Conservation (phyloP, 2,113 vertebrate genomes). For the Oncorhynchus tshawytscha region DNA sequence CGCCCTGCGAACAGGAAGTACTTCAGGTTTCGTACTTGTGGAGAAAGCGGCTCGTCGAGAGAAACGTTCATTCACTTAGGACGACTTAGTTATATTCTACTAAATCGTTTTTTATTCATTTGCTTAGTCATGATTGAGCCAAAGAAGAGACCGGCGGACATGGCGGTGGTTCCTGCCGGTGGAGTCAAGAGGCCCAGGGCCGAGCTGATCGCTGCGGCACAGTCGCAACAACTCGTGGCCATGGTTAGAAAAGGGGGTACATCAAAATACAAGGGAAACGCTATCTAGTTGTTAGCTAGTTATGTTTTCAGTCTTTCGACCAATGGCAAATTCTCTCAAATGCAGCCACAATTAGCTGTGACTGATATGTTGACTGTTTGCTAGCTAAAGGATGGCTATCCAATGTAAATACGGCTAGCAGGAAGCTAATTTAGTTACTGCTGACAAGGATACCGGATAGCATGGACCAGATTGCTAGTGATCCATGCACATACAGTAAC, state of each 20-base stretch:
- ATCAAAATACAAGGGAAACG: constrained; percentile 57
- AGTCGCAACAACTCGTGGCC: constrained; percentile 64
- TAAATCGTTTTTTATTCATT: neutral
- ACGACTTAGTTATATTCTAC: neutral
- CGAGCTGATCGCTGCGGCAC: constrained; percentile 79
- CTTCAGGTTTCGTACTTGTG: constrained; percentile 4
- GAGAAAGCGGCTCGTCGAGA: constrained; percentile 1
- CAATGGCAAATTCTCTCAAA: no score
- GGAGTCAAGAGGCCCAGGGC: constrained; percentile 79
- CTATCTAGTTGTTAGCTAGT: neutral
- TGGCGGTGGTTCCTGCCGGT: constrained; percentile 77
- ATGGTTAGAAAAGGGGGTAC: no score
- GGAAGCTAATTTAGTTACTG: no score
- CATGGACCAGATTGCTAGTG: no score
- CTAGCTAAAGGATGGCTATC: no score
- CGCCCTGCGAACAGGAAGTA: constrained; percentile 45
- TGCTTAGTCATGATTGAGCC: constrained; percentile 80
- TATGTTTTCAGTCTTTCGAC: no score
- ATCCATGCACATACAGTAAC: no score
- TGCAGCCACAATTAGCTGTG: no score
- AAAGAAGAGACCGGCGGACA: constrained; percentile 78
- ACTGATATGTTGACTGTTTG: no score
- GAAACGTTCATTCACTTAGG: constrained; percentile 14
- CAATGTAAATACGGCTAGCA: no score
- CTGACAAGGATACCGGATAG: no score